Conservation (phyloP, 2,888 invertebrate genomes). For the Ophion ellenae region DNA sequence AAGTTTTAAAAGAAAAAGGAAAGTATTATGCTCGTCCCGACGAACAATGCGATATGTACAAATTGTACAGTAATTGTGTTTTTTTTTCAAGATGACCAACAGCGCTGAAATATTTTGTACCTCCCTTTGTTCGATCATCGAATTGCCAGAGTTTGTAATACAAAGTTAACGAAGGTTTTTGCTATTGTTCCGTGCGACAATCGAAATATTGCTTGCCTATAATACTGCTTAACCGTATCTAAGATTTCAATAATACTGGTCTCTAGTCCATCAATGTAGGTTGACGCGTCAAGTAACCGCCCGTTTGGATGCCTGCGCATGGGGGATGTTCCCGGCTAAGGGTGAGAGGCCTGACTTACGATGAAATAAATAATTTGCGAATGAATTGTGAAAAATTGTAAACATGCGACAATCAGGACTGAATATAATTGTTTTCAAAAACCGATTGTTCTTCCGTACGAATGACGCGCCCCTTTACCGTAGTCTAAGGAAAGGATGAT, state of each 20-base stretch:
- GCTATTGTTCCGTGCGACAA: conserved; percentile 23
- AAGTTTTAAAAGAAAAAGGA: conserved; percentile 22
- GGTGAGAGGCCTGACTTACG: conserved; percentile 39
- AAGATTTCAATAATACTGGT: conserved; percentile 79
- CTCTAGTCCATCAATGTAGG: conserved; percentile 72
- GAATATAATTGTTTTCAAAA: background rate
- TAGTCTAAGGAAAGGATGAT: conserved; percentile 50
- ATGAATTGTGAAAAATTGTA: conserved; percentile 42
- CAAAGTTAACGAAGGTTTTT: conserved; percentile 33
- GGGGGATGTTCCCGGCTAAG: background rate
- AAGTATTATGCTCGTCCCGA: conserved; percentile 53
- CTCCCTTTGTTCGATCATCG: conserved; percentile 13
- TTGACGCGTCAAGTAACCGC: conserved; percentile 57
- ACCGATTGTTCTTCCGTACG: conserved; percentile 24
- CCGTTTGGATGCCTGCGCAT: background rate
- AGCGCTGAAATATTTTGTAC: conserved; percentile 8
- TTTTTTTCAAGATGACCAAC: conserved; percentile 10
- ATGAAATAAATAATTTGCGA: conserved; percentile 63
- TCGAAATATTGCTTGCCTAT: conserved; percentile 56
- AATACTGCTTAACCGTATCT: conserved; percentile 69
- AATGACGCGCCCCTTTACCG: conserved; percentile 55
- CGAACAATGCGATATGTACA: conserved; percentile 61
- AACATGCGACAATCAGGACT: conserved; percentile 5
- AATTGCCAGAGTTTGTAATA: conserved; percentile 25
- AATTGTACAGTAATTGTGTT: conserved; percentile 54